Conservation (phyloP, 1,140 invertebrate genomes). For the Thalassaphorura encarpata region DNA sequence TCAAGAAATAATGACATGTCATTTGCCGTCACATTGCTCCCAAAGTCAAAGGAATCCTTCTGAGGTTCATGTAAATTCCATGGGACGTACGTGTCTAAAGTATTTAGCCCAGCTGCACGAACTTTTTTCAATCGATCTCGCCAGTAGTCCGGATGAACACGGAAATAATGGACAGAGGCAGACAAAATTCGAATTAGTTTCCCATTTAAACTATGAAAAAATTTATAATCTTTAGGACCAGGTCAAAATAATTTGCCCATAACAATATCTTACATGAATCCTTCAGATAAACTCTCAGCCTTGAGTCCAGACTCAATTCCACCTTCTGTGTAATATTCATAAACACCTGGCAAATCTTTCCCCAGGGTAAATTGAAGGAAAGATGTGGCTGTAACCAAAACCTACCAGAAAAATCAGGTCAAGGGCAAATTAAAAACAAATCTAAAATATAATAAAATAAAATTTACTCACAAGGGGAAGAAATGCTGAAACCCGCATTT, state of each 20-base stretch:
- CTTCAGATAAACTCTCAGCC: neutral
- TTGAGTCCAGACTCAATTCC: conserved; percentile 22
- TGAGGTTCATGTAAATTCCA: conserved; percentile 48
- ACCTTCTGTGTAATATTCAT: conserved; percentile 33
- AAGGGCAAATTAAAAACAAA: too few relatives aligned
- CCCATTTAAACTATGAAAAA: conserved; percentile 33
- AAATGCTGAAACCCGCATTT: too few relatives aligned
- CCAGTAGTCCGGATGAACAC: conserved; percentile 44
- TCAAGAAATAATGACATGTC: conserved; percentile 32
- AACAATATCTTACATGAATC: neutral
- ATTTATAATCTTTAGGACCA: neutral
- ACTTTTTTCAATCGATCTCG: conserved; percentile 43
- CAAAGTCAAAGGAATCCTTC: conserved; percentile 42
- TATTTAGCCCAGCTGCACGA: conserved; percentile 43
- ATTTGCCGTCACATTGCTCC: conserved; percentile 28
- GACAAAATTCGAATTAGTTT: conserved; percentile 35
- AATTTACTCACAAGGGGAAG: too few relatives aligned
- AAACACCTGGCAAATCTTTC: conserved; percentile 31
- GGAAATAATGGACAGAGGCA: conserved; percentile 46
- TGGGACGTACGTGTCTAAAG: conserved; percentile 44
- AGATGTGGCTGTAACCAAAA: too few relatives aligned
- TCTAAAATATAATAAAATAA: too few relatives aligned
- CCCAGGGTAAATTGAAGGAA: neutral
- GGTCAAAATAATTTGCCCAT: neutral
- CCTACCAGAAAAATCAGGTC: too few relatives aligned